These are phyloP conservation scores for Solenopsis fugax DNA, from an alignment of 1,140 invertebrate species.

Conservation along the genomic window DNA sequence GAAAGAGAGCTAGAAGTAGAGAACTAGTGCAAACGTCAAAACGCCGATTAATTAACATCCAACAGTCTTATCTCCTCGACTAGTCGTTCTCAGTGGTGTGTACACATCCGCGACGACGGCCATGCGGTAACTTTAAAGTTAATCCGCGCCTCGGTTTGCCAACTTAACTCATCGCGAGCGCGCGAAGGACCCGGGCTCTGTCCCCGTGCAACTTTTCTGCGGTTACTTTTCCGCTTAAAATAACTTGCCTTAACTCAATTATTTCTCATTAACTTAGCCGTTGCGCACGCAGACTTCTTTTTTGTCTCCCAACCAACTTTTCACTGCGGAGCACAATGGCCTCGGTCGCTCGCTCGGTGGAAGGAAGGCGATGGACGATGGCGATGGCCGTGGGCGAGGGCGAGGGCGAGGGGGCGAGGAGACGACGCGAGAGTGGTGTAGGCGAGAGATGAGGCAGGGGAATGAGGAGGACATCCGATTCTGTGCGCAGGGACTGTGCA, in stretches of 20 bases:
- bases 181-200: slow-evolving; percentile 23
- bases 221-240: slow-evolving; percentile 77
- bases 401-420: not conserved
- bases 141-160: slow-evolving; percentile 59
- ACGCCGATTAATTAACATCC: slow-evolving; percentile 59
- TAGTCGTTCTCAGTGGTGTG: slow-evolving; percentile 1
- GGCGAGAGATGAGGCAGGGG: not conserved
- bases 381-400: not conserved
- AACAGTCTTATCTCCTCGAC: slow-evolving; percentile 36
- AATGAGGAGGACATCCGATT: not conserved
- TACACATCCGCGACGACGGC: slow-evolving; percentile 31
- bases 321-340: slow-evolving; percentile 62
- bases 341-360: not conserved
- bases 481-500: not conserved
- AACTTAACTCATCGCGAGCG: slow-evolving; percentile 56
- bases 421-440: not conserved
- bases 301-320: slow-evolving; percentile 63
- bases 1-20: not conserved
- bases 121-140: slow-evolving; percentile 61
- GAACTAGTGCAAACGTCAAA: not conserved
- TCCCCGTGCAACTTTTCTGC: slow-evolving; percentile 65
- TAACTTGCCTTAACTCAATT: slow-evolving; percentile 77
- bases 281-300: slow-evolving; percentile 48
- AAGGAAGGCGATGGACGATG: slow-evolving; percentile 20
- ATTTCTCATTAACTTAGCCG: slow-evolving; percentile 75